A percentile compares a stretch with the other conserved stretches of the same genome.
phyloP scores from a whole-genome alignment of 2,113 vertebrate genomes.

The Galeopterus variegatus region DNA sequence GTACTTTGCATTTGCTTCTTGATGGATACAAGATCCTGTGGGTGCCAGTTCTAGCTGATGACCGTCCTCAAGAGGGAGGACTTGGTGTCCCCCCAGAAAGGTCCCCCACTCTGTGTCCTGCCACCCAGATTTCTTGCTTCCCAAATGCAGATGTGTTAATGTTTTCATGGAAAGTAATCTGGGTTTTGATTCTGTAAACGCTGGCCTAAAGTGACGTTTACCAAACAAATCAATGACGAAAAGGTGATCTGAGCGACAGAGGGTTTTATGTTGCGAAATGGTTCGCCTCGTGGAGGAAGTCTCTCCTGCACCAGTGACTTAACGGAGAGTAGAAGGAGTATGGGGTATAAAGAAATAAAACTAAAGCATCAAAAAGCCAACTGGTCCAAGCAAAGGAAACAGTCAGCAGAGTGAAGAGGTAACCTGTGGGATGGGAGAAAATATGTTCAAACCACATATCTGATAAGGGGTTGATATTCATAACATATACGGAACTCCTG shows the following conservation, averaged over 20 bases:
- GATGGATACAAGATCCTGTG: too few species aligned
- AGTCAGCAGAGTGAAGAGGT: background rate
- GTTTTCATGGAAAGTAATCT: background rate
- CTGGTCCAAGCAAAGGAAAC: background rate
- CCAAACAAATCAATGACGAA: background rate
- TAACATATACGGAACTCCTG: background rate
- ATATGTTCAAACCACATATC: background rate
- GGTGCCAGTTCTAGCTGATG: rapidly evolving
- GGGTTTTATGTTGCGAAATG: background rate
- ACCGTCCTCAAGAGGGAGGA: background rate
- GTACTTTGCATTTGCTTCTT: too few species aligned
- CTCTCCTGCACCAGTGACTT: rapidly evolving
- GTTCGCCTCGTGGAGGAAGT: rapidly evolving
- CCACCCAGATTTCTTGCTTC: background rate
- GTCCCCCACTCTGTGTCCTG: background rate
- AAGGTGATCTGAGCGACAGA: background rate
- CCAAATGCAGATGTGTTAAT: background rate
- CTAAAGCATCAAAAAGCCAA: background rate
- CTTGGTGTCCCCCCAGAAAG: background rate
- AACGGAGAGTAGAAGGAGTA: background rate
- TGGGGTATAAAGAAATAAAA: background rate
- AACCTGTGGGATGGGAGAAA: background rate
- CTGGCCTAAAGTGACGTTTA: background rate
- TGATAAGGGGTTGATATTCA: background rate
- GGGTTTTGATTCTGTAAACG: background rate